Evolutionary conservation across 2,888 invertebrate species (phyloP).

Genomic region (Lasioglossum pauxillum): DNA sequence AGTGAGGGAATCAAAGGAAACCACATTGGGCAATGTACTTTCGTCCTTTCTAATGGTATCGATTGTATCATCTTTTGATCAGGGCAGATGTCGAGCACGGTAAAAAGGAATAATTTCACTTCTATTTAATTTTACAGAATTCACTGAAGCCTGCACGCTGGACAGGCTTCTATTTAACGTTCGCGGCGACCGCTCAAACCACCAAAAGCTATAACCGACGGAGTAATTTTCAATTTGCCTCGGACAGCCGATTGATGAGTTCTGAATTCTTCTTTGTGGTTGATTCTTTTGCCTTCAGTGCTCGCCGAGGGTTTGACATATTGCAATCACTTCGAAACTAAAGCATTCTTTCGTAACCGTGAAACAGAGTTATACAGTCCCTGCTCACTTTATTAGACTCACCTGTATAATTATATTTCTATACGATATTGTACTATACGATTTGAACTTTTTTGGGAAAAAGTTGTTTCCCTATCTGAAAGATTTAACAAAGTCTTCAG

Average conservation of each 20-base stretch:
- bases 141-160: background rate
- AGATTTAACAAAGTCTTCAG: no score
- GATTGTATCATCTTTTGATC: background rate
- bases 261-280: slow-evolving; percentile 41
- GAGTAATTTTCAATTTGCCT: slow-evolving; percentile 53
- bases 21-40: background rate
- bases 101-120: slow-evolving; percentile 11
- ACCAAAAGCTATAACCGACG: slow-evolving; percentile 47
- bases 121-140: slow-evolving; percentile 37
- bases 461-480: no score
- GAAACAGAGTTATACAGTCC: background rate
- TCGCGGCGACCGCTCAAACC: slow-evolving; percentile 54
- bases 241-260: slow-evolving; percentile 48
- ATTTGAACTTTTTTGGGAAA: no score
- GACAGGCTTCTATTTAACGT: slow-evolving; percentile 49
- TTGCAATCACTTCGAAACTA: background rate
- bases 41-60: background rate
- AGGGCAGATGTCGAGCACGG: slow-evolving; percentile 3
- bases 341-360: background rate
- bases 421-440: no score
- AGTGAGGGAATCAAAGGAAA: background rate
- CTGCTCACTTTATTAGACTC: no score
- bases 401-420: no score
- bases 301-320: background rate
- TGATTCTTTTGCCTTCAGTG: slow-evolving; percentile 13